Conservation (phyloP, 2,888 invertebrate species). For the Pantelozetes paolii region DNA sequence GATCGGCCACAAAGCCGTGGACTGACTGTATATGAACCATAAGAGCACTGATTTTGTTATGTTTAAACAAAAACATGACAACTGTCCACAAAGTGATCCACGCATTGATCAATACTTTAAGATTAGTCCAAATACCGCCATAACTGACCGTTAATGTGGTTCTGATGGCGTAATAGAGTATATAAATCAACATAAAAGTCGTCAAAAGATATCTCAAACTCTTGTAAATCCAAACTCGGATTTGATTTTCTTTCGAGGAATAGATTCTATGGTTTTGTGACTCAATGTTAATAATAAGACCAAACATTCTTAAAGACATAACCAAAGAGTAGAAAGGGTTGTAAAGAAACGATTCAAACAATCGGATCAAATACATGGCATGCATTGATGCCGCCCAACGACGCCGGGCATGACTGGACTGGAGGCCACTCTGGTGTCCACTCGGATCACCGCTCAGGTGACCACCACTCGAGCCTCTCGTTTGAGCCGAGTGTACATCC, state of each 20-base stretch:
- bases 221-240: not conserved
- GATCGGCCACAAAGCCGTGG: not conserved
- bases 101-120: constrained; percentile 11
- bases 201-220: not conserved
- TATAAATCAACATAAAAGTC: constrained; percentile 11
- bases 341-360: constrained; percentile 28
- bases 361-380: constrained; percentile 1
- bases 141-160: not conserved
- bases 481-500: too few relatives aligned
- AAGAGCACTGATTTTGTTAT: not conserved
- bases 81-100: constrained; percentile 23
- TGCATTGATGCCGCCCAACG: constrained; percentile 23
- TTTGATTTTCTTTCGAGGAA: not conserved
- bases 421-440: too few relatives aligned
- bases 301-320: not conserved
- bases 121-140: constrained; percentile 20
- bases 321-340: constrained; percentile 13
- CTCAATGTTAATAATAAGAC: not conserved
- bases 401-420: not conserved
- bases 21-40: constrained; percentile 17
- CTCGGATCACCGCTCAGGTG: too few relatives aligned
- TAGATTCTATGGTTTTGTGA: not conserved
- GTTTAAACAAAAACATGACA: not conserved
- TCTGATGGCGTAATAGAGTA: constrained; percentile 17
- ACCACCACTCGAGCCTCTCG: too few relatives aligned